These are phyloP conservation scores for Genyomyrus donnyi DNA, from an alignment of 2,113 vertebrate genomes.

Conservation along the genomic window DNA sequence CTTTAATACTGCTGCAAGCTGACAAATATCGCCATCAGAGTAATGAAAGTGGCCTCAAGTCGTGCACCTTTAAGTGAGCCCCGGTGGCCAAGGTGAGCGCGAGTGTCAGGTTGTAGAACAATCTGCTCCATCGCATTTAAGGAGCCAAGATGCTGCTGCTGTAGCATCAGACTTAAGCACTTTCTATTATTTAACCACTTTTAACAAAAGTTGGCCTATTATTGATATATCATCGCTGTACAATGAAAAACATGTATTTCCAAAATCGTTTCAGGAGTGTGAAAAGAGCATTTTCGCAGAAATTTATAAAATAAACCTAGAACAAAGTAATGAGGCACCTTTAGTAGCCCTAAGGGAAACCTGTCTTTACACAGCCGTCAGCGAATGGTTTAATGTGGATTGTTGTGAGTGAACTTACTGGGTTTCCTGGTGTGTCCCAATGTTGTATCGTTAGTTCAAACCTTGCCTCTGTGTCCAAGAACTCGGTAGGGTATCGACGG, in stretches of 20 bases:
- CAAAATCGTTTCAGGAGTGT: background rate
- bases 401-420: background rate
- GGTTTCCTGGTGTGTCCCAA: background rate
- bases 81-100: too few relatives aligned
- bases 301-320: background rate
- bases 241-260: background rate
- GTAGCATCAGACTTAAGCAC: background rate
- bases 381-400: background rate
- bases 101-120: background rate
- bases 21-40: background rate
- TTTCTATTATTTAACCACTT: background rate
- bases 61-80: background rate
- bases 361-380: background rate
- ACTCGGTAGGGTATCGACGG: background rate
- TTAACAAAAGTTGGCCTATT: background rate
- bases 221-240: background rate
- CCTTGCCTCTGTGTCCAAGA: background rate
- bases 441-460: background rate
- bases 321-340: background rate
- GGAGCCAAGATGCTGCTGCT: background rate
- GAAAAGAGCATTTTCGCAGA: background rate
- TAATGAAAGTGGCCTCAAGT: background rate
- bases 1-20: background rate
- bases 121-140: background rate
- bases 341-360: background rate